phyloP scores from a whole-genome alignment of 2,888 invertebrate species.

The Athalia cordata region DNA sequence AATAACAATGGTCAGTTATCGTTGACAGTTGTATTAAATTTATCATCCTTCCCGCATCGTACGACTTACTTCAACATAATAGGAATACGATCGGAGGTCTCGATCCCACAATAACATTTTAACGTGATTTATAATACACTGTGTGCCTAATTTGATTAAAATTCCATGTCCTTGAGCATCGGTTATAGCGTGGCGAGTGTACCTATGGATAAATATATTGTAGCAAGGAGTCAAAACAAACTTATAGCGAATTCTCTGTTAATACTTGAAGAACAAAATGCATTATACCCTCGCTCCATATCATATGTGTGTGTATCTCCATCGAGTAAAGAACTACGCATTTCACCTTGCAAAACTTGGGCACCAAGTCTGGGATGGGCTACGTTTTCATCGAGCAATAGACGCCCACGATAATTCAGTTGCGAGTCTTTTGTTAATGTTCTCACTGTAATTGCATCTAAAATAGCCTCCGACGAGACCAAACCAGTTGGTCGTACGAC shows the following conservation, averaged over 20 bases:
- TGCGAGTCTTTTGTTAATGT: conserved; percentile 86
- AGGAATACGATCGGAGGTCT: conserved; percentile 91
- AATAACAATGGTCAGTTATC: conserved; percentile 67
- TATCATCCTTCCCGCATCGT: neutral
- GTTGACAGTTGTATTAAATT: neutral
- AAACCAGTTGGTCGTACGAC: conserved; percentile 92
- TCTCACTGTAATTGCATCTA: conserved; percentile 95
- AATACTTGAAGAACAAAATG: neutral
- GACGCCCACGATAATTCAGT: conserved; percentile 88
- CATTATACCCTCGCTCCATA: conserved; percentile 93
- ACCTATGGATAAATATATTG: conserved; percentile 73
- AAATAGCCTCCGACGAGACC: conserved; percentile 90
- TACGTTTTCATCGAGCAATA: conserved; percentile 94
- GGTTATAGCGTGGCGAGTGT: conserved; percentile 90
- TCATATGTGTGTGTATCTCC: conserved; percentile 92
- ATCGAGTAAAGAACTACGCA: conserved; percentile 90
- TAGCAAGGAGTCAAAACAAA: neutral
- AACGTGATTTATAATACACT: conserved; percentile 95
- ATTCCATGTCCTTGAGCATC: conserved; percentile 88
- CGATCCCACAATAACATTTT: conserved; percentile 95
- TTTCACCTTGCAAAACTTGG: conserved; percentile 92
- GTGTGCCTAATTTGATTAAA: conserved; percentile 87
- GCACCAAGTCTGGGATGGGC: conserved; percentile 88
- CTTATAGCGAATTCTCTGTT: neutral
- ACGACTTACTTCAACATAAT: conserved; percentile 83